Base-by-base conservation (phyloP, 2,797 vertebrate species). In the Galago senegalensis region DNA sequence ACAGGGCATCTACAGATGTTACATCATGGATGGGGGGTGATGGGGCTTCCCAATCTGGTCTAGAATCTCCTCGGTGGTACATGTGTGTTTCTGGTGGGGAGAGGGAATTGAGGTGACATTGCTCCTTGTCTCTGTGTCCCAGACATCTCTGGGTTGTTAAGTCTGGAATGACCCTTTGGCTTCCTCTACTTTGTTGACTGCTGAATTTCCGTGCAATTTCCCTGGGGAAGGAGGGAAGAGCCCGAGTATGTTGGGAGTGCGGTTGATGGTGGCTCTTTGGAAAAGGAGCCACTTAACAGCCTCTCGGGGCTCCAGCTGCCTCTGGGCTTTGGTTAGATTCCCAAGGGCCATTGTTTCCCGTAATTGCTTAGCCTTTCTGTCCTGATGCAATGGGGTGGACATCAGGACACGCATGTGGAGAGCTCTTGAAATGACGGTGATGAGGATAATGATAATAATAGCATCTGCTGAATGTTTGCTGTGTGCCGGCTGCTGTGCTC, bases 311-410 rank as follows among this genome's bases (percentile, higher is more conserved):
- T 60, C 85, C 81, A 75, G 83, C 46, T 91, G 84, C 73, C 79
- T 94, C 69, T 82, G 85, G 90, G 43, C 25, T 86, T 95, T 93
- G 95, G 82, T 85, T 75, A 65, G 56, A 75, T 87, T 92, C 76
- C 91, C n/a, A 34, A 40, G 46, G 73, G 67, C 61, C 75, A 58
- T 70, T 95, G 65, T 95, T 79, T 73, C 56, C 53, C 49, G 4
- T 84, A 91, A 89, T 81, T 56, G 67, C 58, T 93, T 37, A 46
- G 80, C 29, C 3, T 31, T 72, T 53, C 49, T 46, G 60, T 92
- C 43, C 89, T 53, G 83, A 53, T 60, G 65, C 83, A 79, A 29
- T 56, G 67, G 89, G 81, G 65, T 84, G 85, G 65, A 80, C 21
- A 10, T 37, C 3, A 75, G 70, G 56, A 77, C 72, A 56, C 12